Conservation (phyloP, 1,140 invertebrate species). For the Leptinotarsa defecta region DNA sequence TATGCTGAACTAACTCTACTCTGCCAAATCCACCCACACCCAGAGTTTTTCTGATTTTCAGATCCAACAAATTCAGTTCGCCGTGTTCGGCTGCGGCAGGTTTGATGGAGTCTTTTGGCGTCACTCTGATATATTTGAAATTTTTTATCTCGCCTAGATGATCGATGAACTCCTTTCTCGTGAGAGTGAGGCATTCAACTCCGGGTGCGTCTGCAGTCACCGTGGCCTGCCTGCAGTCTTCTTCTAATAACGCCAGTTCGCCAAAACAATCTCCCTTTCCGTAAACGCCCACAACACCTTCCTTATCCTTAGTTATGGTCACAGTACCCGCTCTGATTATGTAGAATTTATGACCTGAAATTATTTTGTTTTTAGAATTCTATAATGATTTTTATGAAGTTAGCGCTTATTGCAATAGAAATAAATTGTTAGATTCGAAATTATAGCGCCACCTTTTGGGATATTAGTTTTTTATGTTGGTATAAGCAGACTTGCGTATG, state of each 20-base stretch:
- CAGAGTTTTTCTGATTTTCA: slow-evolving; percentile 81
- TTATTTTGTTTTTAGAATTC: too few species aligned
- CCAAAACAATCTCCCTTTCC: slow-evolving; percentile 78
- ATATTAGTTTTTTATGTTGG: too few species aligned
- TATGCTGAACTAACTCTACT: slow-evolving; percentile 76
- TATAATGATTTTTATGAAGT: too few species aligned
- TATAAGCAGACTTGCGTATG: too few species aligned
- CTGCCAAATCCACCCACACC: slow-evolving; percentile 93
- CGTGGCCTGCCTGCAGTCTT: slow-evolving; percentile 82
- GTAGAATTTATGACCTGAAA: slow-evolving; percentile 89
- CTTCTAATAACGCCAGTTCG: slow-evolving; percentile 77
- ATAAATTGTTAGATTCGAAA: too few species aligned
- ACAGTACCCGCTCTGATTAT: slow-evolving; percentile 92
- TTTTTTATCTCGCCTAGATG: slow-evolving; percentile 54
- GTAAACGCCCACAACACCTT: slow-evolving; percentile 65
- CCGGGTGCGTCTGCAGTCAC: slow-evolving; percentile 85
- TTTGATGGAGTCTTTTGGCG: slow-evolving; percentile 51
- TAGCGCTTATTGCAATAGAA: too few species aligned
- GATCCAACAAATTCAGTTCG: slow-evolving; percentile 74
- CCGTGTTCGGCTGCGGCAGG: slow-evolving; percentile 61
- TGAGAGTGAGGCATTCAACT: slow-evolving; percentile 88
- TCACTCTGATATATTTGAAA: slow-evolving; percentile 35
- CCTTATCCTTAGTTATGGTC: slow-evolving; percentile 70
- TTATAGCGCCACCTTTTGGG: too few species aligned
- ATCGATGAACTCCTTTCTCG: slow-evolving; percentile 66